Base-by-base conservation (phyloP, 2,797 vertebrate genomes). In the Enteromius anoplus region DNA sequence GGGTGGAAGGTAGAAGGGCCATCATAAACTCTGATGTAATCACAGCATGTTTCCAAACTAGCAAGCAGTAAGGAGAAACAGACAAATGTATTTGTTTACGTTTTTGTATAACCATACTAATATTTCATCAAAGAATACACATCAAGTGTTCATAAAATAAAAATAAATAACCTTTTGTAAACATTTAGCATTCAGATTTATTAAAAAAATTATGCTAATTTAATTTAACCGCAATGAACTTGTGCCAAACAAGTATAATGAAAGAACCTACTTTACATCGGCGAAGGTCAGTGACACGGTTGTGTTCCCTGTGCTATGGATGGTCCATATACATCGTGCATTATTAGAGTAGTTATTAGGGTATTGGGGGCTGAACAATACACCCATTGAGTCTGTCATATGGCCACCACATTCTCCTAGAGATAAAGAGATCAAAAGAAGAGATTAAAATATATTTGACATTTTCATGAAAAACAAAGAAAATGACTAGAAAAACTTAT, bases 331-430 rank as follows among this genome's bases (percentile, higher is more conserved):
- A 49, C 84, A 82, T 8, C 0, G 8, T 29, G 69, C 5, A 10
- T 29, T 14, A 51, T 73, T 14, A 45, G 51, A 29, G 15, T 85
- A 85, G 17, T 51, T 26, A 17, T 37, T 14, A 7, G 80, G 80
- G 23, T 85, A 83, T 8, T 19, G 14, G 19, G 84, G 84, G 60
- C 84, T 85, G 7, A 23, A 66, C 4, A 85, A 79, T 23, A 14
- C 51, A 17, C 75, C 84, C 19, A 29, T 79, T 1, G 1, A 7
- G 6, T 65, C 40, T 51, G 66, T 65, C 45, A 85, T 58, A 5
- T 55, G 11, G 21, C 26, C 85, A 34, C 80, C 85, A 60, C 81
- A 86, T 8, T 2, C 47, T 15, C 75, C 65, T 73, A 8, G 10
- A 45, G 42, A 19, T 3, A 21, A 32, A 53, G 1, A 21, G 1